A percentile compares a stretch with the other conserved stretches of the same genome.
Conservation (phyloP, 2,797 vertebrate genomes). For the Selene dorsalis region DNA sequence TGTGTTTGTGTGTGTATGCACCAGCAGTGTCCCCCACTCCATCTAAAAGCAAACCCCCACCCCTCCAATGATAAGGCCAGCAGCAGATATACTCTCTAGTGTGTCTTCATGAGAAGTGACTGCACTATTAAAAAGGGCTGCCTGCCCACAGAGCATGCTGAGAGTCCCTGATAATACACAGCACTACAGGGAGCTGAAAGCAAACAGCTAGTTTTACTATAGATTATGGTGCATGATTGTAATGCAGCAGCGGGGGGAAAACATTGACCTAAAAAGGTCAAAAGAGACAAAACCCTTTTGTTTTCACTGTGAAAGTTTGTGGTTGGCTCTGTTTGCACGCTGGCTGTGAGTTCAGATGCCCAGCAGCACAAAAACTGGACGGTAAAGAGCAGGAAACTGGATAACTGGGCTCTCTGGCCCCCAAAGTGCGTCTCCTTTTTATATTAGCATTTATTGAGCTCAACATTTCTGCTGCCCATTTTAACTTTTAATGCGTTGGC, state of each 20-base stretch:
- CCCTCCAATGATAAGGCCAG: conserved; percentile 58
- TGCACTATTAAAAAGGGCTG: conserved; percentile 66
- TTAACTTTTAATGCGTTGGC: conserved; percentile 52
- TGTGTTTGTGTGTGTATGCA: conserved; percentile 21
- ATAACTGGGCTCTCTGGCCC: conserved; percentile 1
- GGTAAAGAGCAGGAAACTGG: not conserved
- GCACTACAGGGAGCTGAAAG: conserved; percentile 37
- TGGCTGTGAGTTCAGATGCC: conserved; percentile 7
- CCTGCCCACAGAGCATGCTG: conserved; percentile 49
- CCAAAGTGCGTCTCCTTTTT: not conserved
- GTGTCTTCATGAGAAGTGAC: conserved; percentile 70
- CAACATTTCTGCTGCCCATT: conserved; percentile 29
- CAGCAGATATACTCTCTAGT: conserved; percentile 62
- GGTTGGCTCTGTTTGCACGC: not conserved
- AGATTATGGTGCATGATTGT: conserved; percentile 63
- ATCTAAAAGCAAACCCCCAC: conserved; percentile 51
- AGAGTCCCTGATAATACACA: conserved; percentile 60
- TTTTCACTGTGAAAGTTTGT: conserved; percentile 38
- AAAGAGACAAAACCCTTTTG: conserved; percentile 30
- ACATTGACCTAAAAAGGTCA: conserved; percentile 46
- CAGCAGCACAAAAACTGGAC: not conserved
- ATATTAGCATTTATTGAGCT: conserved; percentile 28
- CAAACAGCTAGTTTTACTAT: conserved; percentile 52
- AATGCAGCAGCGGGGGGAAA: conserved; percentile 36
- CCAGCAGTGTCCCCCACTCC: conserved; percentile 43